Percentiles rank a stretch among this genome's conserved stretches.
These are phyloP conservation scores for Chelonoidis abingdonii DNA, from an alignment of 2,113 vertebrate species.

Conservation along the genomic window DNA sequence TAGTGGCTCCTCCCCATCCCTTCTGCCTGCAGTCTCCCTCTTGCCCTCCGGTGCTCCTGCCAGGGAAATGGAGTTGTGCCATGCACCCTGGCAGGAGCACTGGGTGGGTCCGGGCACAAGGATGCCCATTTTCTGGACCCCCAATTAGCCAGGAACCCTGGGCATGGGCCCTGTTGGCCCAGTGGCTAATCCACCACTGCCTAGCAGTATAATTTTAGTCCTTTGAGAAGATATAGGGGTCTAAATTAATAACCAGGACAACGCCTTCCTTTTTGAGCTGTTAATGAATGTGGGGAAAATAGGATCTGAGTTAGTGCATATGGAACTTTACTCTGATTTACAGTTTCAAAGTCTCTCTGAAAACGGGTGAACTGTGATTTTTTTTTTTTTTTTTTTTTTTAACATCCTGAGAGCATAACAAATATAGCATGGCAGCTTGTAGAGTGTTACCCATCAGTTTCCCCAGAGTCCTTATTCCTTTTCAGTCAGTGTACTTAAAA, in stretches of 20 bases:
- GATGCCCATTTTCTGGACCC: too few species aligned
- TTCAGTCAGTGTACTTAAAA: neutral
- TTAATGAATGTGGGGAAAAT: constrained; percentile 35
- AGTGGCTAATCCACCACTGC: neutral
- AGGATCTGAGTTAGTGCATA: neutral
- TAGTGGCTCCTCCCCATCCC: too few species aligned
- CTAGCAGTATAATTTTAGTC: constrained; percentile 11
- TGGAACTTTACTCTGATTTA: constrained; percentile 42
- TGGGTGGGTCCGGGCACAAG: too few species aligned
- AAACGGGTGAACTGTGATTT: neutral
- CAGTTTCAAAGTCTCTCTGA: constrained; percentile 32
- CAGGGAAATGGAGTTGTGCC: too few species aligned
- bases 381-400: constrained; percentile 9
- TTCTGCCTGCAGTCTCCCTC: too few species aligned
- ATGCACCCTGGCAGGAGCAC: too few species aligned
- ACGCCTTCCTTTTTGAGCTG: constrained; percentile 29
- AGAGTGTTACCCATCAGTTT: neutral
- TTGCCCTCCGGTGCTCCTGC: too few species aligned
- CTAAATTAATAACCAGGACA: constrained; percentile 41
- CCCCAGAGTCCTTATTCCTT: neutral
- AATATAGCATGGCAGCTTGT: neutral
- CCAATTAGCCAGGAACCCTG: too few species aligned
- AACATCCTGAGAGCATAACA: neutral
- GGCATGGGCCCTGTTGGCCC: too few species aligned
- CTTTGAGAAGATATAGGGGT: constrained; percentile 23